A percentile compares a stretch with the other conserved stretches of the same genome.
phyloP scores from a whole-genome alignment of 92 coral and sea anemone genomes.

The Paragorgia papillata region DNA sequence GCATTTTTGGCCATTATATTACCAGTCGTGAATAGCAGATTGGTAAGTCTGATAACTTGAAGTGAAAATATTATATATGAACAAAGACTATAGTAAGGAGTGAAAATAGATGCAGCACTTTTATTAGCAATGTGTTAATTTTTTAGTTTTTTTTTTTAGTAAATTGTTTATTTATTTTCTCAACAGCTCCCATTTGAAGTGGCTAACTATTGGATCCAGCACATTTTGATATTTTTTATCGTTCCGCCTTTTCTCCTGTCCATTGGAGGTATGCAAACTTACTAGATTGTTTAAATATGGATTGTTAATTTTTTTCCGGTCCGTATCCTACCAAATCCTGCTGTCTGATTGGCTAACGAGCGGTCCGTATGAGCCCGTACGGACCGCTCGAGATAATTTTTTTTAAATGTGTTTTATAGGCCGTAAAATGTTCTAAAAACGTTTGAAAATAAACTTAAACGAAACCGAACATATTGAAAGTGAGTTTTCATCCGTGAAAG shows the following conservation, averaged over 20 bases:
- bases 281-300: background rate
- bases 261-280: slow-evolving; percentile 76
- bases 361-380: too few species aligned
- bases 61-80: background rate
- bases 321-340: too few species aligned
- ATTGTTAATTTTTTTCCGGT: background rate
- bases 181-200: slow-evolving; percentile 85
- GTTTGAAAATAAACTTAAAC: too few species aligned
- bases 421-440: too few species aligned
- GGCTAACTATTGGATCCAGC: slow-evolving; percentile 81
- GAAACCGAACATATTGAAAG: too few species aligned
- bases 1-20: slow-evolving; percentile 83
- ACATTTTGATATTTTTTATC: slow-evolving; percentile 70
- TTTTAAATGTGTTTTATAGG: too few species aligned
- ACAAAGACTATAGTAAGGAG: background rate
- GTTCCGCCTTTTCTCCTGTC: slow-evolving; percentile 78
- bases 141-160: background rate
- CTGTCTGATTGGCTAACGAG: too few species aligned
- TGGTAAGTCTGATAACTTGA: slow-evolving; percentile 52
- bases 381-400: too few species aligned
- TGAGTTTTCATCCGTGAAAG: too few species aligned
- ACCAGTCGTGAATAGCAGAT: slow-evolving; percentile 87
- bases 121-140: too few species aligned
- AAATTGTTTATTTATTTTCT: background rate
- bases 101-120: too few species aligned